These are phyloP conservation scores for Muscicapa adusta DNA, from an alignment of 2,113 vertebrate species.

Conservation along the genomic window DNA sequence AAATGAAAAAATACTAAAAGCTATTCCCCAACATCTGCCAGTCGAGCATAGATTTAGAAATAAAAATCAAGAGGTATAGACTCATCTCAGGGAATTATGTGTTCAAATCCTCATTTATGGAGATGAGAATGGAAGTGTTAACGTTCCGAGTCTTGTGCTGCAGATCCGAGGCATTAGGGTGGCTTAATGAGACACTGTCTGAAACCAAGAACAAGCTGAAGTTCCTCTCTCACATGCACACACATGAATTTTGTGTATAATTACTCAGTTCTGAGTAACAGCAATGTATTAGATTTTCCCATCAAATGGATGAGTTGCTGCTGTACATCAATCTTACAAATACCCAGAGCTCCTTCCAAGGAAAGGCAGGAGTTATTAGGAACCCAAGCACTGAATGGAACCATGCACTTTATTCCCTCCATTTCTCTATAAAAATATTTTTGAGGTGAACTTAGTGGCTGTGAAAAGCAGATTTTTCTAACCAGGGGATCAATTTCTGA, in stretches of 20 bases:
- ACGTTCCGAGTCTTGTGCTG: constrained; percentile 19
- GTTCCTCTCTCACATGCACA: neutral
- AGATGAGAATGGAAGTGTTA: constrained; percentile 55
- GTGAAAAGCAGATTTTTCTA: constrained; percentile 14
- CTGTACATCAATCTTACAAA: neutral
- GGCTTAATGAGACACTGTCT: constrained; percentile 58
- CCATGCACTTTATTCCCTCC: neutral
- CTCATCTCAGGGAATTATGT: constrained; percentile 68
- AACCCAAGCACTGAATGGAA: neutral
- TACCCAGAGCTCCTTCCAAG: neutral
- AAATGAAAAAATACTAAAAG: constrained; percentile 65
- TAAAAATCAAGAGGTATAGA: constrained; percentile 70
- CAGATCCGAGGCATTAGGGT: constrained; percentile 36
- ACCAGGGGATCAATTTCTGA: neutral
- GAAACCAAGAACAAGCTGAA: constrained; percentile 39
- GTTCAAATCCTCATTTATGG: constrained; percentile 60
- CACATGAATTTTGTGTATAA: constrained; percentile 14
- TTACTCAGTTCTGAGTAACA: constrained; percentile 48
- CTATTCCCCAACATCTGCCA: constrained; percentile 70
- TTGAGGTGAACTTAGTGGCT: neutral
- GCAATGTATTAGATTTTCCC: constrained; percentile 38
- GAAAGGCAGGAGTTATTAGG: neutral
- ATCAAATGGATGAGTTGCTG: neutral
- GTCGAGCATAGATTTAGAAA: constrained; percentile 68
- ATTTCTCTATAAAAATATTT: neutral